Base-by-base conservation (phyloP, 2,888 invertebrate genomes). In the Ligdia adustata region DNA sequence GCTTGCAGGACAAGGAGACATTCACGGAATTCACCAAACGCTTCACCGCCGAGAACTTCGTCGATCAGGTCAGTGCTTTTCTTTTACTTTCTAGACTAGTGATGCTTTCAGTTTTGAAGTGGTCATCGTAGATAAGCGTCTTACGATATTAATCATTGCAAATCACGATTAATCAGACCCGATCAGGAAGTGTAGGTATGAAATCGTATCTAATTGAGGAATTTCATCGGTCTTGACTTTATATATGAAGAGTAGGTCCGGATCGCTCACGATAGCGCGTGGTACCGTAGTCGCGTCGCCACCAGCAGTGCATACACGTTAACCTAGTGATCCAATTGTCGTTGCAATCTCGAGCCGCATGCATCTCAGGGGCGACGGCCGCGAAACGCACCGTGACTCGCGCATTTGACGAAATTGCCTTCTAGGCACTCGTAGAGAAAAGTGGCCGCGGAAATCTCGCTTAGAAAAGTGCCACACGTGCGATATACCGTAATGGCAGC, bases 31-130 rank as follows among this genome's bases (percentile, higher is more conserved):
- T 97, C 70, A 94, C 93, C 0, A 95, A 95, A 75, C 93, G 97
- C 60, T 96, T 97, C 78, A 95, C 95, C 12, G 94, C 95, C 3
- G 95, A 94, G 48, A 96, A 95, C 71, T 97, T 97, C 80, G 96
- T 97, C 9, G 96, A 97, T 75, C 96, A 97, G 94, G 97, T 97
- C 82, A 91, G 92, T 90, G 68, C 45, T 56, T 37, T 35, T 39
- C 48, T 46, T 4, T 13, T 62, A 59, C 41, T 58, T 53, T 58
- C 40, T 62, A 49, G 22, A 41, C 22, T 32, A 13, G 29, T 42
- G 24, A 13, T 28, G n/a, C 28, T 43, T 16, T 43, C 61, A 64
- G 55, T 60, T 53, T 42, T 45, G 45, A 56, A 41, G 49, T 59
- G 50, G 53, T 52, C 22, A 7, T 22, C 7, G 4, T 7, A 22